These are phyloP conservation scores for Amblyjoppa fuscipennis DNA, from an alignment of 2,888 invertebrate species.

Conservation along the genomic window DNA sequence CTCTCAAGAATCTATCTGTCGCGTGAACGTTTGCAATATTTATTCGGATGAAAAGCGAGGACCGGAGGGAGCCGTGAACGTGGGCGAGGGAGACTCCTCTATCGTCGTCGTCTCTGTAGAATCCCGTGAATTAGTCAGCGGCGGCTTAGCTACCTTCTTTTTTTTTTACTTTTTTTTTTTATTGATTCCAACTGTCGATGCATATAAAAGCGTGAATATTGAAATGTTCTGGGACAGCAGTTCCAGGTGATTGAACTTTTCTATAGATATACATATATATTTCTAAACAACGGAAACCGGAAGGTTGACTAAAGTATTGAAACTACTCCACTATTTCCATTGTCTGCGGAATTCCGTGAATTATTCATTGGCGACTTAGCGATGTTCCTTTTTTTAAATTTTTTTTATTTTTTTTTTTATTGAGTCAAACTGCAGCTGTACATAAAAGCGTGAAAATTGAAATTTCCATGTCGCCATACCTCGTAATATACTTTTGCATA, in stretches of 20 bases:
- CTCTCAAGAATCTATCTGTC: slow-evolving; percentile 77
- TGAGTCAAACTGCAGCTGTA: too few relatives aligned
- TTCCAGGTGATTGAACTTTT: too few relatives aligned
- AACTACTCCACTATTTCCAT: neutral
- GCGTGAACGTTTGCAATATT: slow-evolving; percentile 79
- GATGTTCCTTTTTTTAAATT: neutral
- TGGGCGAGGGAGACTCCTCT: neutral
- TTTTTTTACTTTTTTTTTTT: neutral
- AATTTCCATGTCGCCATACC: neutral
- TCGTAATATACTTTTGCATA: too few relatives aligned
- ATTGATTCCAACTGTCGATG: neutral
- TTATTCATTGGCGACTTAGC: neutral
- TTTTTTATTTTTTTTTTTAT: neutral
- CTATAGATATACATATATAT: too few relatives aligned
- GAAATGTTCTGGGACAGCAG: too few relatives aligned
- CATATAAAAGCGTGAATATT: neutral
- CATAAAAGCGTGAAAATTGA: neutral
- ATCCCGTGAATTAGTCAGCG: neutral
- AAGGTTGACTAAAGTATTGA: neutral
- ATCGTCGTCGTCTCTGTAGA: neutral
- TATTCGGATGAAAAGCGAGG: slow-evolving; percentile 74
- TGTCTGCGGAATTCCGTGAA: neutral
- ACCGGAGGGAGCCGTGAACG: slow-evolving; percentile 49
- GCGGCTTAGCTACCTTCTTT: neutral
- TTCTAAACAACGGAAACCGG: neutral